Base-by-base conservation (phyloP, 1,140 invertebrate species). In the Lepeophtheirus salmonis region DNA sequence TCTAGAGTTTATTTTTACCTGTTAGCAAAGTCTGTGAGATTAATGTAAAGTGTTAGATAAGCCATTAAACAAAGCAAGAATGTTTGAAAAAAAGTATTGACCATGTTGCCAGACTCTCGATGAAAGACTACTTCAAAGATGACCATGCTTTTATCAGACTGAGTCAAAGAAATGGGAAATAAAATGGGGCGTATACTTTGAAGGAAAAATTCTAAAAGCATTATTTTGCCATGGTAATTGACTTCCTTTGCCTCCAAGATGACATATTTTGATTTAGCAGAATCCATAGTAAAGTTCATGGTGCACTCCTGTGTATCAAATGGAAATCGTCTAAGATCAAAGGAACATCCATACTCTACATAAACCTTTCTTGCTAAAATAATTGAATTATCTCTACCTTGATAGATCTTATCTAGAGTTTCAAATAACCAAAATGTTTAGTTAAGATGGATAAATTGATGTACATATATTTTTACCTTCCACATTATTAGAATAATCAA, bases 251-350 rank as follows among this genome's bases (percentile, higher is more conserved):
- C 48, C 12, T 49, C 26, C 41, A 61, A 17, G 21, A 23, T 25
- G 25, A 61, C 59, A 23, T 21, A 60, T 22, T 56, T 23, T 6
- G 59, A 22, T 4, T 56, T 56, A n/a, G 51, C 59, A 57, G 49
- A 21, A 18, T 55, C 22, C 18, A 63, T 55, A 17, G 18, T 30
- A 26, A 62, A 63, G 51, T 30, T 20, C 18, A 62, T 53, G 21
- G 26, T 22, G 30, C 62, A 63, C 14, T 30, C 6, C 41, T 63
- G 62, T 3, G 17, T 53, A 54, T 63, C 62, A 49, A 63, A 63
- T 21, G 62, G 62, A 56, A 62, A 63, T 26, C 49, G 23, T 6
- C 52, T 23, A 6, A 63, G 25, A 41, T 57, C 26, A 25, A 57
- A 57, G 20, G 55, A 24, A 25, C 55, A 57, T 12, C 26, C 23